Conservation (phyloP, 2,797 vertebrate genomes). For the Gambusia yucatana region DNA sequence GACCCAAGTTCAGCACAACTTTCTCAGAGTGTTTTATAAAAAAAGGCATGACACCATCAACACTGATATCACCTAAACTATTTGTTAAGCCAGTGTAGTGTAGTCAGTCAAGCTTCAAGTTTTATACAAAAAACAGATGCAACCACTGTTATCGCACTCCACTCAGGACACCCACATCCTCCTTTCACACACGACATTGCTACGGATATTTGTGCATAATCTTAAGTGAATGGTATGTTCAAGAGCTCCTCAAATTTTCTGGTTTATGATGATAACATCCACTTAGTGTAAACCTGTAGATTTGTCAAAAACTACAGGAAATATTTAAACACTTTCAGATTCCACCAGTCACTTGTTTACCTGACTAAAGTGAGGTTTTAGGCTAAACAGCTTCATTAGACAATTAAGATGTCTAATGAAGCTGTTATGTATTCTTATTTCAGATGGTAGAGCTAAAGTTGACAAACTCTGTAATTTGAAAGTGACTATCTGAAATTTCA, state of each 20-base stretch:
- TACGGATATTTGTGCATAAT: too few relatives aligned
- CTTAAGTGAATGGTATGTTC: too few relatives aligned
- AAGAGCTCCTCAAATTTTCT: neutral
- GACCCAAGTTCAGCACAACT: neutral
- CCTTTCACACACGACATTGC: too few relatives aligned
- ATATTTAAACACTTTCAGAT: neutral
- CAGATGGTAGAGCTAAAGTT: neutral
- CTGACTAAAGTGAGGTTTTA: neutral
- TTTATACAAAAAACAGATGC: too few relatives aligned
- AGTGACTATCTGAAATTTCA: neutral
- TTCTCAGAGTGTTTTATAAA: neutral
- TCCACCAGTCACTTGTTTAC: neutral
- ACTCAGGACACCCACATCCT: too few relatives aligned
- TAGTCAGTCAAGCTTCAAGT: too few relatives aligned
- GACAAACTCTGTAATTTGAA: neutral
- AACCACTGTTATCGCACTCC: too few relatives aligned
- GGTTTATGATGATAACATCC: conserved; percentile 1
- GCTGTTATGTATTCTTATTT: neutral
- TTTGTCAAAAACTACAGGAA: neutral
- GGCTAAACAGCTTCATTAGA: neutral
- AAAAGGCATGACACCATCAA: neutral
- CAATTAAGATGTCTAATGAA: neutral
- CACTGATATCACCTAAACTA: too few relatives aligned
- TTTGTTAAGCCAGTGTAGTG: too few relatives aligned
- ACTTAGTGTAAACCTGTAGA: neutral